Conservation (phyloP, 2,797 vertebrate genomes). For the Gephyroberyx darwinii region DNA sequence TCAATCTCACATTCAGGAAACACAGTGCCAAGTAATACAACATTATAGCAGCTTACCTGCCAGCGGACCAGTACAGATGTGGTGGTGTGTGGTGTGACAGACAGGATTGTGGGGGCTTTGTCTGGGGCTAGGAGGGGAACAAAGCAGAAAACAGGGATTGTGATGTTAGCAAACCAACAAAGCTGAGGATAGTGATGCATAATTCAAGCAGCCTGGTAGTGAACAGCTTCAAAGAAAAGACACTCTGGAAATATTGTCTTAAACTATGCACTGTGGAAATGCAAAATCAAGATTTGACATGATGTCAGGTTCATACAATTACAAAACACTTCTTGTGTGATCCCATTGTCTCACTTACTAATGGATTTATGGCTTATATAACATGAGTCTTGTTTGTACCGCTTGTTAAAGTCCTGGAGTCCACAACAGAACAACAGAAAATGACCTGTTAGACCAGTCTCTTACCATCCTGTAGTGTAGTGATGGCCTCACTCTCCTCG, state of each 20-base stretch:
- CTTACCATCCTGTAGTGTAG: conserved; percentile 95
- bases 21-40: neutral
- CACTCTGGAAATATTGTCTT: conserved; percentile 30
- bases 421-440: conserved; percentile 27
- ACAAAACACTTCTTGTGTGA: neutral
- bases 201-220: conserved; percentile 47
- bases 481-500: conserved; percentile 93
- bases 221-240: conserved; percentile 53
- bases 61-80: conserved; percentile 95
- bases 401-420: neutral
- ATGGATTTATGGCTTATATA: neutral
- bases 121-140: conserved; percentile 75
- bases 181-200: conserved; percentile 32
- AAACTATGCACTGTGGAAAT: conserved; percentile 43
- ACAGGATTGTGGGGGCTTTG: conserved; percentile 89
- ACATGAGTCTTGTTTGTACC: neutral
- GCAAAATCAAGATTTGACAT: conserved; percentile 34
- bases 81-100: conserved; percentile 94
- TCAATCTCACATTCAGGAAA: conserved; percentile 4
- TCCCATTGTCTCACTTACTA: neutral
- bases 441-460: too few relatives aligned
- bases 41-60: conserved; percentile 83
- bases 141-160: conserved; percentile 29
- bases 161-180: conserved; percentile 37
- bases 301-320: conserved; percentile 13